Conservation (phyloP, 2,797 vertebrate genomes). For the Adrianichthys oophorus region DNA sequence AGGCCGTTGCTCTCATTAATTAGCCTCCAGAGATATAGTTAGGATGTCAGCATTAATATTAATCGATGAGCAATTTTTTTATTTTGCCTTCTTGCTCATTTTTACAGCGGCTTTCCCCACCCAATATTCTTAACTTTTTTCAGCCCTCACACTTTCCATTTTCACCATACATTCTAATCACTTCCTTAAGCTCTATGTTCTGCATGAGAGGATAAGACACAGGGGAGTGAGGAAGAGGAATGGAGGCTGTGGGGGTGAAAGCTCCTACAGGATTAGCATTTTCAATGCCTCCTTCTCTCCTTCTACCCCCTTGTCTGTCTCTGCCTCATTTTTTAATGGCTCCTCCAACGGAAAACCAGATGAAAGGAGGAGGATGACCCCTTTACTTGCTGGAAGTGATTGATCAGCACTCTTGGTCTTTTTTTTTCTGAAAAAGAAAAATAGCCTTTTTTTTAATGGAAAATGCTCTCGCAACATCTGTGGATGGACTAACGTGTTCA, state of each 20-base stretch:
- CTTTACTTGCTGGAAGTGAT: slow-evolving; percentile 67
- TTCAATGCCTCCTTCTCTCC: slow-evolving; percentile 61
- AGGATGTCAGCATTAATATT: slow-evolving; percentile 75
- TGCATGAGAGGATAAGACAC: slow-evolving; percentile 72
- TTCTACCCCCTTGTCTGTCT: slow-evolving; percentile 51
- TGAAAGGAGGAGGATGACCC: slow-evolving; percentile 71
- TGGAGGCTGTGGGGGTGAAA: slow-evolving; percentile 25
- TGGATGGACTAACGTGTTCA: slow-evolving; percentile 31
- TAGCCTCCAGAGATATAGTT: slow-evolving; percentile 60
- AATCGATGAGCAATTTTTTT: slow-evolving; percentile 56
- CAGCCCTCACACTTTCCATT: slow-evolving; percentile 74
- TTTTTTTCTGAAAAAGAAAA: slow-evolving; percentile 37
- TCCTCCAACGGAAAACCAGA: slow-evolving; percentile 59
- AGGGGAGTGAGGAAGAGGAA: slow-evolving; percentile 42
- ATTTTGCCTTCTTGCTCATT: slow-evolving; percentile 15
- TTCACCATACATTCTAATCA: slow-evolving; percentile 78
- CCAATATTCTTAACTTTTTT: slow-evolving; percentile 57
- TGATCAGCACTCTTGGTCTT: slow-evolving; percentile 70
- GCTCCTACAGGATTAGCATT: slow-evolving; percentile 72
- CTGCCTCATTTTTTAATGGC: slow-evolving; percentile 57
- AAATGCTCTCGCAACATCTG: slow-evolving; percentile 38
- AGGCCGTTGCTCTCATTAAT: slow-evolving; percentile 75
- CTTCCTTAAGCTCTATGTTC: slow-evolving; percentile 76
- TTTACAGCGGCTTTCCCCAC: slow-evolving; percentile 37
- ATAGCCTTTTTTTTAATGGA: slow-evolving; percentile 39